Evolutionary conservation across 2,888 invertebrate species (phyloP).

Genomic region (Apodemia hepburni): DNA sequence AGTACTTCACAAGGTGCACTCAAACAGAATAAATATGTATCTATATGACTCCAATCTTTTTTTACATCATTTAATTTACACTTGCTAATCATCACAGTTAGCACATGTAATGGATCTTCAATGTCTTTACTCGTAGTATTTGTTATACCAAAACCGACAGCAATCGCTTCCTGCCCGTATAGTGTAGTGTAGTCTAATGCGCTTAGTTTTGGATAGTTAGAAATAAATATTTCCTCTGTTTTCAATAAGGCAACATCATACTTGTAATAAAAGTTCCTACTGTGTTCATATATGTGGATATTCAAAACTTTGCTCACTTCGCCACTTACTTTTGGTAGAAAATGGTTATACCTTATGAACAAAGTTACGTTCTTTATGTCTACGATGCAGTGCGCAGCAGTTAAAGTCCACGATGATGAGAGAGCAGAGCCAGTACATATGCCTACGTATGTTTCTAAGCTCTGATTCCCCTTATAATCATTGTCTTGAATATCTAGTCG

Average conservation of each 20-base stretch:
- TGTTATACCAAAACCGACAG: not conserved
- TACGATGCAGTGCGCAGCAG: no score
- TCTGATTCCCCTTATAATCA: no score
- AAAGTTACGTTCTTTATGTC: no score
- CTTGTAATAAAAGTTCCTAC: not conserved
- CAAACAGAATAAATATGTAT: not conserved
- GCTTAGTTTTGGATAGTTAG: slow-evolving; percentile 16
- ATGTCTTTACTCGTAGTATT: not conserved
- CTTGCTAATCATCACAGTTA: not conserved
- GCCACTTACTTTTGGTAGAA: no score
- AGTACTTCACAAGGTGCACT: not conserved
- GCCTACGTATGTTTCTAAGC: no score
- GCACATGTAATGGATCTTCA: not conserved
- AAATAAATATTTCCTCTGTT: slow-evolving; percentile 13
- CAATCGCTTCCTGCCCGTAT: slow-evolving; percentile 14
- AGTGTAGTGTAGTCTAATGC: slow-evolving; percentile 12
- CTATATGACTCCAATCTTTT: not conserved
- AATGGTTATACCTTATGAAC: no score
- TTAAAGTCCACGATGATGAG: no score
- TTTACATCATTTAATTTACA: not conserved
- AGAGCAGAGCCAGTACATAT: no score
- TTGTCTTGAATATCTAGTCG: no score
- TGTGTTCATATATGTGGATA: not conserved
- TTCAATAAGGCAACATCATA: slow-evolving; percentile 14
- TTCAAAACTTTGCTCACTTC: not conserved